A percentile compares a stretch with the other conserved stretches of the same genome.
Conservation (phyloP, 2,113 vertebrate species). For the Empidonax traillii region DNA sequence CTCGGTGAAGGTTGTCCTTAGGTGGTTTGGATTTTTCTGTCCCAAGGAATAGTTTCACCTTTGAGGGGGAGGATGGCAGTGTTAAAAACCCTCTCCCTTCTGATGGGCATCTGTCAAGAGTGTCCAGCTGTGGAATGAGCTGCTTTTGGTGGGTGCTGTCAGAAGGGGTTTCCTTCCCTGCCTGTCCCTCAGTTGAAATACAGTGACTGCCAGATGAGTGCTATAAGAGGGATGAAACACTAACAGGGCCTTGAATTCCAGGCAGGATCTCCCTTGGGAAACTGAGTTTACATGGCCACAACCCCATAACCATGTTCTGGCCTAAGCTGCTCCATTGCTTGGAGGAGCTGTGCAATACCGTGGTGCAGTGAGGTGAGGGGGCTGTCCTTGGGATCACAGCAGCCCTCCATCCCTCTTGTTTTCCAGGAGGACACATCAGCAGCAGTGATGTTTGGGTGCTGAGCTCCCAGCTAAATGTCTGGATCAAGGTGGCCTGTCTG, state of each 20-base stretch:
- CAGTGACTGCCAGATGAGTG: neutral
- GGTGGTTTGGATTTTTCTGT: neutral
- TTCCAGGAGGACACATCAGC: constrained; percentile 80
- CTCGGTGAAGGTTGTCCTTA: neutral
- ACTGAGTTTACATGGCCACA: neutral
- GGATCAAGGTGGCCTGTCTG: constrained; percentile 77
- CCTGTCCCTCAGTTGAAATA: neutral
- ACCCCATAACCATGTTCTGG: neutral
- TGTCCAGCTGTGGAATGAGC: neutral
- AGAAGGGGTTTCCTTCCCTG: neutral
- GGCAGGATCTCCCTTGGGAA: neutral
- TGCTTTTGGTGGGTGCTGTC: neutral
- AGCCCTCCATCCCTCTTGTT: neutral
- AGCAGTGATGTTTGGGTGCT: constrained; percentile 79
- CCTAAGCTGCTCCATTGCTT: neutral
- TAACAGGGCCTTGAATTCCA: neutral
- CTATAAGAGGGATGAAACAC: neutral
- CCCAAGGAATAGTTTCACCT: neutral
- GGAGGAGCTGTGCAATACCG: neutral
- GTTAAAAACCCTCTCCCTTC: neutral
- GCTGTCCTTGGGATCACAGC: neutral
- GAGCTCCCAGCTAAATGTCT: constrained; percentile 75
- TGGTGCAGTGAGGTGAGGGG: neutral
- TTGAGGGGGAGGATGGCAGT: neutral
- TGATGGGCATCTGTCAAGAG: neutral